Evolutionary conservation across 2,888 invertebrate genomes (phyloP).

Genomic region (Boloria selene): DNA sequence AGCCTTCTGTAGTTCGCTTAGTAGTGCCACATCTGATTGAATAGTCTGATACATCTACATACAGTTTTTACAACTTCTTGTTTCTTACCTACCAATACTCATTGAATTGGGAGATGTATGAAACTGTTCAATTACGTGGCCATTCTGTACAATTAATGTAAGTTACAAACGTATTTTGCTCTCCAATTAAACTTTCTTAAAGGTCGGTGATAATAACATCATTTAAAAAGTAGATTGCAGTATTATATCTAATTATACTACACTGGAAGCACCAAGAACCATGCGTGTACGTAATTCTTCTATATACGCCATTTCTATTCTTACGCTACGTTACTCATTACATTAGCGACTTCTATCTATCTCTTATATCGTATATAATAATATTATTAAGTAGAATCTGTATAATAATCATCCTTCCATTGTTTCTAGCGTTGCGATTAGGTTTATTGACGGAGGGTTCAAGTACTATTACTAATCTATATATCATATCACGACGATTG

Average conservation of each 20-base stretch:
- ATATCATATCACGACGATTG: constrained; percentile 47
- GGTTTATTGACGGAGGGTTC: constrained; percentile 38
- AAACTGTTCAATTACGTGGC: constrained; percentile 67
- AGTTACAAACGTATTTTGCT: constrained; percentile 58
- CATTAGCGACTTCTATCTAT: constrained; percentile 76
- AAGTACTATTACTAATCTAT: constrained; percentile 37
- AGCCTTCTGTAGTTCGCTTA: constrained; percentile 79
- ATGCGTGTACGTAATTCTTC: constrained; percentile 55
- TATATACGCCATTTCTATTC: constrained; percentile 51
- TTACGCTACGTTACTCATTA: constrained; percentile 62
- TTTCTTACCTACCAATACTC: constrained; percentile 16
- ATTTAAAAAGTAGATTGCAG: constrained; percentile 54
- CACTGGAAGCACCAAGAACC: constrained; percentile 69
- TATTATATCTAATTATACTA: constrained; percentile 52
- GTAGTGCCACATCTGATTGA: constrained; percentile 58
- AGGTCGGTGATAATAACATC: constrained; percentile 58
- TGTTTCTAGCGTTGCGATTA: constrained; percentile 46
- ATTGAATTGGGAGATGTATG: constrained; percentile 33
- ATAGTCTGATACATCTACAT: constrained; percentile 46
- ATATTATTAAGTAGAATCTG: constrained; percentile 68
- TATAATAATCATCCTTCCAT: constrained; percentile 76
- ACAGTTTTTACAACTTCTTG: constrained; percentile 28
- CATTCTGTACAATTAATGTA: constrained; percentile 61
- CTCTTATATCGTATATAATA: constrained; percentile 54
- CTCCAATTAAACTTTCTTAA: constrained; percentile 57